Base-by-base conservation (phyloP, 2,888 invertebrate species). In the Alsophila aescularia region DNA sequence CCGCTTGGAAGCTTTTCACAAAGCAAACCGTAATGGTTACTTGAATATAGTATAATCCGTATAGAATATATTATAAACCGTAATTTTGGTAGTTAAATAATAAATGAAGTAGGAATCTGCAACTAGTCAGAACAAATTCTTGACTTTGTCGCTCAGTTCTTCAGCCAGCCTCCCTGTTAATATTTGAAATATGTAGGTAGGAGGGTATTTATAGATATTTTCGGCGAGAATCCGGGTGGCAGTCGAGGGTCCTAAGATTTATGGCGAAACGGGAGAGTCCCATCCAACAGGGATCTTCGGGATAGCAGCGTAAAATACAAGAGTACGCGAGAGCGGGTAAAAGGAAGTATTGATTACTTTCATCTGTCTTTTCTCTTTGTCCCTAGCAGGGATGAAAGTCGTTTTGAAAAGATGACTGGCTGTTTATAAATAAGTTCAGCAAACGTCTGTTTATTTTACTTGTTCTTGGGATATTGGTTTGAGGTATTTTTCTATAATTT, bases 231-330 rank as follows among this genome's bases (percentile, higher is more conserved):
- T 82, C 85, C 88, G 90, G 90, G 89, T 86, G 90, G 89, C 87
- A 88, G 87, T 81, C 87, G 90, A 90, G 90, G 90, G 90, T 89
- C 83, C 83, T 81, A 87, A 90, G 90, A 90, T 90, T 90, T 90
- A 90, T 90, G 86, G 89, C 86, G 72, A 81, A 87, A 84, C 84
- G 88, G 89, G 90, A 87, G 90, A 89, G 89, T 84, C 84, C 88
- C 87, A 89, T 89, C 90, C 87, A 87, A 88, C 85, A 82, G 88
- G 85, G 88, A 84, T 88, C 81, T 83, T 83, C 73, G 70, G 69
- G 63, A 66, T 63, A 50, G 29, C 53, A 73, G 73, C 49, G 2
- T 55, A 72, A 71, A 58, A n/a, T n/a, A 68, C 13, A 62, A 62
- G 75, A 52, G 44, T 12, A 12, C 24, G 71, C 62, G 71, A 45